Conservation (phyloP, 2,113 vertebrate species). For the human region GRCh38 chr5:12575501-12576000, state of each 20-base stretch:
- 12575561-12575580: not conserved
- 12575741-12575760: not conserved
- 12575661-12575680: not conserved
- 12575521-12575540: not conserved
- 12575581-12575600: not conserved
- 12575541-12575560: not conserved
- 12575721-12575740: not conserved
- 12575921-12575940: too few species aligned
- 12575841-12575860: not conserved
- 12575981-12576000: too few species aligned
- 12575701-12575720: not conserved
- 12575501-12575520: not conserved
- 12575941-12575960: too few species aligned
- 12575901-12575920: too few species aligned
- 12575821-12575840: not conserved
- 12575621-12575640: not conserved
- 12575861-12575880: too few species aligned
- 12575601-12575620: not conserved
- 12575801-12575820: not conserved
- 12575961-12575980: too few species aligned
- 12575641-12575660: not conserved
- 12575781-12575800: not conserved
- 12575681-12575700: not conserved
- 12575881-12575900: too few species aligned
- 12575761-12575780: not conserved